Conservation (phyloP, 92 coral and sea anemone genomes). For the Siderastrea radians region DNA sequence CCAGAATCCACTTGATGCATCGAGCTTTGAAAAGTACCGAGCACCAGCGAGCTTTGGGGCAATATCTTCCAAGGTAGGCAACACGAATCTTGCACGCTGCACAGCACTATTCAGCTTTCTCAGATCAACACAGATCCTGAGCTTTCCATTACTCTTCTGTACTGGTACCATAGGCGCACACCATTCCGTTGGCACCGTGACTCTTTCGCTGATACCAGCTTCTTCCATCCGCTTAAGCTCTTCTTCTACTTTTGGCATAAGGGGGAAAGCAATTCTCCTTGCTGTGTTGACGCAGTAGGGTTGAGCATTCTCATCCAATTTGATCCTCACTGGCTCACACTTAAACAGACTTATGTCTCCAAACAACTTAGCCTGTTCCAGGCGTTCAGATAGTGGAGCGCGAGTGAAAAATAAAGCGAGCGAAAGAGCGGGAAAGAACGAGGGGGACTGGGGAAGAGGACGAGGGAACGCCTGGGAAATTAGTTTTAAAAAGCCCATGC, state of each 20-base stretch:
- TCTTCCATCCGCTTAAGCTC: no score
- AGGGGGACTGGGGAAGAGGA: no score
- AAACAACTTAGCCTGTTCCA: no score
- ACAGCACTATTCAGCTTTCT: constrained; percentile 52
- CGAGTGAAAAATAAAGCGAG: no score
- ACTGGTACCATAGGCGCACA: constrained; percentile 72
- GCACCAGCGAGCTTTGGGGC: constrained; percentile 30
- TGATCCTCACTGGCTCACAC: constrained; percentile 1
- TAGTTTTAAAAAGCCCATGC: no score
- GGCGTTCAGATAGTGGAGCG: no score
- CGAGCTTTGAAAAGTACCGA: constrained; percentile 40
- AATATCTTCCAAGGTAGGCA: constrained; percentile 60
- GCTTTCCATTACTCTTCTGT: constrained; percentile 45
- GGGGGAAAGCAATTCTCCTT: not conserved
- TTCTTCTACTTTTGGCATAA: no score
- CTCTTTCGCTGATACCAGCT: not conserved
- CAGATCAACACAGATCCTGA: constrained; percentile 49
- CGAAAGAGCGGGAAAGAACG: no score
- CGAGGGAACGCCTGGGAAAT: no score
- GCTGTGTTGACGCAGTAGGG: no score
- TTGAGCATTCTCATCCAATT: no score
- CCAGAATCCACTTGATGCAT: constrained; percentile 47
- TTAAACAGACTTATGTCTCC: not conserved
- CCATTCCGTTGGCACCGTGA: constrained; percentile 68
- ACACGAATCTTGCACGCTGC: constrained; percentile 52